Evolutionary conservation across 2,797 vertebrate genomes (phyloP).

Genomic region (Tympanoctomys barrerae): DNA sequence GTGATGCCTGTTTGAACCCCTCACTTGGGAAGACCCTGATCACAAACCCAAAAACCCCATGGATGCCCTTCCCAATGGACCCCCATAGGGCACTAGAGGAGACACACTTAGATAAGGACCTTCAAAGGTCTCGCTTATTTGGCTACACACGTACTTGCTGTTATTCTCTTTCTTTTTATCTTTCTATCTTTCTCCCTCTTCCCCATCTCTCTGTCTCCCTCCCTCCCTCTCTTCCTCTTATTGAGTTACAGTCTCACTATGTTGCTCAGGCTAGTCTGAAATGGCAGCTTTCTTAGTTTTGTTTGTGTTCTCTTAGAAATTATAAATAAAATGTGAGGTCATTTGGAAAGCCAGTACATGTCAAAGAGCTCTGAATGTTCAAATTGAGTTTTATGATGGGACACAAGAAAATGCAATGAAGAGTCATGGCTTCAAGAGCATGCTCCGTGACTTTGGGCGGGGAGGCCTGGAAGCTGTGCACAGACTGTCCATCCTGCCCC

Average conservation of each 20-base stretch:
- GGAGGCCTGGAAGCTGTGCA: accelerated
- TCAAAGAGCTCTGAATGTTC: neutral
- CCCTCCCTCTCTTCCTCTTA: neutral
- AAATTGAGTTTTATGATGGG: neutral
- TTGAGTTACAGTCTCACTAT: neutral
- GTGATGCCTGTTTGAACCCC: neutral
- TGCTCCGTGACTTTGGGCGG: neutral
- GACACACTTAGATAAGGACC: neutral
- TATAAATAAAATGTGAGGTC: neutral
- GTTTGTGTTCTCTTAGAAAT: neutral
- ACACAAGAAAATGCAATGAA: neutral
- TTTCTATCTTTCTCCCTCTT: neutral
- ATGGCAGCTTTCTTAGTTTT: neutral
- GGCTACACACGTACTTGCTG: neutral
- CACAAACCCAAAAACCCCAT: neutral
- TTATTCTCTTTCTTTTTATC: neutral
- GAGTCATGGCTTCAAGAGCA: neutral
- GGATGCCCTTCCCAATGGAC: neutral
- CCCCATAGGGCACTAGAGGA: neutral
- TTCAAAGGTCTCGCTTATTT: neutral
- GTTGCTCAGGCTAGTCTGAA: neutral
- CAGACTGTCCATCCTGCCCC: accelerated
- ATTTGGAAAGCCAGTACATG: neutral
- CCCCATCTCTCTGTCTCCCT: neutral
- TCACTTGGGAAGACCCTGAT: neutral